phyloP scores from a whole-genome alignment of 2,888 invertebrate genomes.

The Limnephilus rhombicus region DNA sequence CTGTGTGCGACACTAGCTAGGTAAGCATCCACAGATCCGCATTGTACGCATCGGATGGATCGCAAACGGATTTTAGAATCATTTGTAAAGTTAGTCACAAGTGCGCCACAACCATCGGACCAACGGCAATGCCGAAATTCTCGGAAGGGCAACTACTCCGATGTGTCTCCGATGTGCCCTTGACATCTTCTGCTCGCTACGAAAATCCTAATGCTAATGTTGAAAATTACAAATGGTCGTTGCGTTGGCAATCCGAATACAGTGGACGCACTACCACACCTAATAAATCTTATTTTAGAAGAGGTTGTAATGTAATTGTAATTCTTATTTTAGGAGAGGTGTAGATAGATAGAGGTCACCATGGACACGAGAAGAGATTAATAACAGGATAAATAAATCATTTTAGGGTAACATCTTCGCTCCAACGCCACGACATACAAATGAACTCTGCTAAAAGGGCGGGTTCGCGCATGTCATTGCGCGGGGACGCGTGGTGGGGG shows the following conservation, averaged over 20 bases:
- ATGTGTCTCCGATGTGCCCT: not conserved
- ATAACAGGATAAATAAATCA: too few species aligned
- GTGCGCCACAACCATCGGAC: not conserved
- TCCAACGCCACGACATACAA: too few species aligned
- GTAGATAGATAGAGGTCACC: too few species aligned
- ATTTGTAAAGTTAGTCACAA: not conserved
- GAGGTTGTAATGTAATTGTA: too few species aligned
- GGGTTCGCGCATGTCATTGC: too few species aligned
- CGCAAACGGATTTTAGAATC: not conserved
- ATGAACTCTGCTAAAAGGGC: too few species aligned
- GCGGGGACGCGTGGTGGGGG: too few species aligned
- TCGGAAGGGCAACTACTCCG: not conserved
- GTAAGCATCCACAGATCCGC: not conserved
- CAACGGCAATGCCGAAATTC: not conserved
- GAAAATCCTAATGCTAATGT: not conserved
- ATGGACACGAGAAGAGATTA: too few species aligned
- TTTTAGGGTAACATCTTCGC: too few species aligned
- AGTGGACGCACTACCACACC: too few species aligned
- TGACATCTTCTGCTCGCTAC: not conserved
- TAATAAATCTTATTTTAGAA: not conserved
- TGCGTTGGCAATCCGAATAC: not conserved
- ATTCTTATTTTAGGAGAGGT: too few species aligned
- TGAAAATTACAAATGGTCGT: slow-evolving; percentile 7
- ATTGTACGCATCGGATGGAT: not conserved
- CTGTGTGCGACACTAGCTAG: too few species aligned